These are phyloP conservation scores for Apostichopus japonicus DNA, from an alignment of 35 echinoderm and acorn worm genomes.

Conservation along the genomic window DNA sequence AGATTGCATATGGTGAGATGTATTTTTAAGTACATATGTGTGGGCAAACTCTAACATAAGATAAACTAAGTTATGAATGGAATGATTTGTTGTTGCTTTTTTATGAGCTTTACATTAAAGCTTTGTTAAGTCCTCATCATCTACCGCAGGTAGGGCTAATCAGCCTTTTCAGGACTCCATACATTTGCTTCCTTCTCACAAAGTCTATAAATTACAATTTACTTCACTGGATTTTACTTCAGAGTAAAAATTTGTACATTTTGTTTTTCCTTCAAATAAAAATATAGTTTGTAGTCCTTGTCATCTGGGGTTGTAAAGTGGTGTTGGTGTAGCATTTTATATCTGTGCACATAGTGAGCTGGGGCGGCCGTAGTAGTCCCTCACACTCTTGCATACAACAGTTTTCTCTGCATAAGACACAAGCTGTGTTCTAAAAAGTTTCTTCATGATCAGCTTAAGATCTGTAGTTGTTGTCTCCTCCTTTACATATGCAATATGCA, in stretches of 20 bases:
- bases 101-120: neutral
- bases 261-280: neutral
- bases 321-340: neutral
- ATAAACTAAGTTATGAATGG: slow-evolving; percentile 5
- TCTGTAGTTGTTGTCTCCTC: neutral
- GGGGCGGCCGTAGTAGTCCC: slow-evolving; percentile 20
- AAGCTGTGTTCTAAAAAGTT: neutral
- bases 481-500: neutral
- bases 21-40: slow-evolving; percentile 3
- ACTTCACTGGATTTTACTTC: neutral
- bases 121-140: neutral
- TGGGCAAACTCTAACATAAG: neutral
- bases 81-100: slow-evolving; percentile 27
- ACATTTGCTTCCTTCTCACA: neutral
- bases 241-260: slow-evolving; percentile 5
- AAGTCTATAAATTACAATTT: neutral
- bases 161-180: neutral
- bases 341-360: slow-evolving; percentile 29
- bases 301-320: neutral
- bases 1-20: neutral
- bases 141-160: neutral
- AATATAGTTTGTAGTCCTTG: slow-evolving; percentile 9
- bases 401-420: neutral
- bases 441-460: slow-evolving; percentile 5
- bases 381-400: neutral